Evolutionary conservation across 2,113 vertebrate species (phyloP), one percentile per base, ranked within the genome.

Genomic region (Daphoenositta chrysoptera): DNA sequence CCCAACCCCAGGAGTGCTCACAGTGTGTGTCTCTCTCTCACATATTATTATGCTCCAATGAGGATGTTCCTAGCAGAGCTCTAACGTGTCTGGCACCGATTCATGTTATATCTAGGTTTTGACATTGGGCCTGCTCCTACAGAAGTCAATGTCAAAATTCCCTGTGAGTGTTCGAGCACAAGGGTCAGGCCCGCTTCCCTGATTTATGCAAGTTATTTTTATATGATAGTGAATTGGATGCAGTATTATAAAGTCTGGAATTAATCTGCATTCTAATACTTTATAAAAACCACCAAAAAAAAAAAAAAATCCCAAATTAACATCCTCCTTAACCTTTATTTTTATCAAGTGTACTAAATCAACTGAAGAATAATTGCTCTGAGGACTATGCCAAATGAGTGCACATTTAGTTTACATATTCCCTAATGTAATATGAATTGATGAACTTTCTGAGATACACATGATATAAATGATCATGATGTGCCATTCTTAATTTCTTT

Each of bases 301-400:
- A 44, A 42, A 77, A 81, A 79, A 78, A 94, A 80, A 63, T 61
- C 89, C 72, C 54, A 94, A 98, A 96, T 97, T 97, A 97, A 85
- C 73, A 93, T 91, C 91, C 83, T 77, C 71, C 96, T 97, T 98
- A 97, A 97, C 96, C 83, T 98, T 98, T 95, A 97, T 97, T 97
- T 98, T 97, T 97, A 97, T 96, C 95, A 98, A 97, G 79, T 96
- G 96, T 95, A 94, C 73, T 97, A 98, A 98, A 97, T 97, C 97
- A 98, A 96, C 84, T 96, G 90, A 98, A 96, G 94, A 98, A 96
- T 97, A 97, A 98, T 97, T 97, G 96, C 93, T 97, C 92, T 97
- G 91, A 97, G 98, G 91, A 96, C 90, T 97, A 97, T 90, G 96
- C 93, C 94, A 98, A 97, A 97, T 95, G 87, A 95, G 89, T 87